Percentiles rank a stretch among this genome's conserved stretches.
phyloP scores from a whole-genome alignment of 2,797 vertebrate genomes.

The Pogoniulus pusillus region DNA sequence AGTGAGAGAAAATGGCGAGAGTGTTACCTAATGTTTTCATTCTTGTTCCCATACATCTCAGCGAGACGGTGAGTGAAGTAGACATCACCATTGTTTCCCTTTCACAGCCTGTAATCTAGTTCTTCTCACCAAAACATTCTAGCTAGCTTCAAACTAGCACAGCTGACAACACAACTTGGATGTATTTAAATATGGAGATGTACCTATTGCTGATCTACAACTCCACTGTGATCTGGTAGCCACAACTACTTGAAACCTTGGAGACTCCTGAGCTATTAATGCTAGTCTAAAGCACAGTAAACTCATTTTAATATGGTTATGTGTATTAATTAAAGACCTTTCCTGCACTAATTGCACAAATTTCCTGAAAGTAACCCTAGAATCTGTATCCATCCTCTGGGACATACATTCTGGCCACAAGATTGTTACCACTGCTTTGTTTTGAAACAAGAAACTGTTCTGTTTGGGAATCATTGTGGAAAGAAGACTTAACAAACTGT shows the following conservation, averaged over 20 bases:
- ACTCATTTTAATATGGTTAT: background rate
- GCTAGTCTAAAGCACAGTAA: background rate
- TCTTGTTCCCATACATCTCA: no score
- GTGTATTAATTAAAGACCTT: background rate
- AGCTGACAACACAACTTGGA: background rate
- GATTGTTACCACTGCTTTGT: background rate
- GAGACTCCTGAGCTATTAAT: background rate
- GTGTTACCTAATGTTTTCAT: no score
- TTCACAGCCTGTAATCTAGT: no score
- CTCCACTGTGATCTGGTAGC: background rate
- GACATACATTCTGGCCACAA: background rate
- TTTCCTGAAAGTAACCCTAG: background rate
- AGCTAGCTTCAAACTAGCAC: no score
- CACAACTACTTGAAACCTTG: background rate
- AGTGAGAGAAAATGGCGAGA: no score
- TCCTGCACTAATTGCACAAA: background rate
- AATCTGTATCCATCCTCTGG: background rate
- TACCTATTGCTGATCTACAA: background rate
- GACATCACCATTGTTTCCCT: no score
- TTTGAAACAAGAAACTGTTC: background rate
- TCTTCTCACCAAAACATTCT: no score
- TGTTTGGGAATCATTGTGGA: background rate
- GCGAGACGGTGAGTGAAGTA: no score
- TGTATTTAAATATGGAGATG: background rate
- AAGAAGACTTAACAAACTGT: background rate